Percentiles rank a stretch among this genome's conserved stretches.
These are phyloP conservation scores for Neoniphon sammara DNA, from an alignment of 2,797 vertebrate species.

Conservation along the genomic window DNA sequence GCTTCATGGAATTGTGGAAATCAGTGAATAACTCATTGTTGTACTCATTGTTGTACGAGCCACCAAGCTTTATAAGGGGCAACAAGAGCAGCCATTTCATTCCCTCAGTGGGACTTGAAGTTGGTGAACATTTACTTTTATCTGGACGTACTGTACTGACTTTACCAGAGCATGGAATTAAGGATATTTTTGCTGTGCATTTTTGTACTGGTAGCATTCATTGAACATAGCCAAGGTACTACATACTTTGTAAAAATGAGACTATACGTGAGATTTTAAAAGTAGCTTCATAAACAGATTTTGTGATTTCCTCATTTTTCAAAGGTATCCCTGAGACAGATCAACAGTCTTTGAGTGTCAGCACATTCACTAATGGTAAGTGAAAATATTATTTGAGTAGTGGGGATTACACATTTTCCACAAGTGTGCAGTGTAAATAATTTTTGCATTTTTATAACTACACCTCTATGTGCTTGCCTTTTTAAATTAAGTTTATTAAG, in stretches of 20 bases:
- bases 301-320: conserved; percentile 12
- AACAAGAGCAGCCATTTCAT: conserved; percentile 6
- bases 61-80: conserved; percentile 60
- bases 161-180: conserved; percentile 56
- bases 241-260: not conserved
- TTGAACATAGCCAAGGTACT: conserved; percentile 73
- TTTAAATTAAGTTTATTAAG: not conserved
- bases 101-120: conserved; percentile 9
- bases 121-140: not conserved
- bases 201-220: conserved; percentile 49
- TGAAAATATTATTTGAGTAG: not conserved
- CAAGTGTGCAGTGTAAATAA: not conserved
- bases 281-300: not conserved
- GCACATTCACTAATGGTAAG: conserved; percentile 33
- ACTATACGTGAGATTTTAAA: not conserved
- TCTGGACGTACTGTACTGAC: not conserved
- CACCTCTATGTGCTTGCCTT: not conserved
- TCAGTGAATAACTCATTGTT: conserved; percentile 31
- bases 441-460: not conserved
- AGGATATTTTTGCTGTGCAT: conserved; percentile 49
- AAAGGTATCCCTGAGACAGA: conserved; percentile 50
- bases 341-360: conserved; percentile 16
- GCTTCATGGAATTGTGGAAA: conserved; percentile 27
- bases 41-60: conserved; percentile 26
- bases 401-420: not conserved